These are phyloP conservation scores for Drosophila persimilis DNA, from an alignment of 1,140 invertebrate genomes.

Conservation along the genomic window DNA sequence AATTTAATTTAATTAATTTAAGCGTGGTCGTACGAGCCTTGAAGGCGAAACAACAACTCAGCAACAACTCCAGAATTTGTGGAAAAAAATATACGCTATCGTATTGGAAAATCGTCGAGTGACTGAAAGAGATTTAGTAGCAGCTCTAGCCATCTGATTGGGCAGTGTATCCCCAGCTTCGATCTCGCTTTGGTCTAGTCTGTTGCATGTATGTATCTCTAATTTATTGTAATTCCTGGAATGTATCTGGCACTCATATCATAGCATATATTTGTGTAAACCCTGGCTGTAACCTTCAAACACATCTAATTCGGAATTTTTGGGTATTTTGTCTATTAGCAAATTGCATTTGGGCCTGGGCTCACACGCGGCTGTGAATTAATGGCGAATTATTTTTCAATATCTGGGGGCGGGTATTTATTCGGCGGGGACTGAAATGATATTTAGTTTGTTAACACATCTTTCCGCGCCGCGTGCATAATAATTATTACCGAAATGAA, in stretches of 20 bases:
- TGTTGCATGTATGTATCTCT: conserved; percentile 22
- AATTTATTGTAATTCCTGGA: conserved; percentile 38
- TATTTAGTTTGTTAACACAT: conserved; percentile 49
- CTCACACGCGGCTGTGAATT: conserved; percentile 22
- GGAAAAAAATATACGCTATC: no score
- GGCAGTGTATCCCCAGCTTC: no score
- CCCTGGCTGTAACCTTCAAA: conserved; percentile 26
- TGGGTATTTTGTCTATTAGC: conserved; percentile 33
- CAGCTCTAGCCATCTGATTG: no score
- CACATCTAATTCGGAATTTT: conserved; percentile 48
- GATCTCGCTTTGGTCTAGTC: no score
- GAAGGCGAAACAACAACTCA: no score
- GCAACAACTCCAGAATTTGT: no score
- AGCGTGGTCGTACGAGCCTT: no score
- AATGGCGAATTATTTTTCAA: conserved; percentile 30
- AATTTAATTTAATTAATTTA: no score
- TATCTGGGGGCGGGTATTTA: neutral
- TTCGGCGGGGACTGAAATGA: conserved; percentile 14
- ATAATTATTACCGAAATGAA: conserved; percentile 30
- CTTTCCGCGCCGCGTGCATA: conserved; percentile 11
- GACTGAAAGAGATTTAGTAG: no score
- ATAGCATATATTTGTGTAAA: neutral
- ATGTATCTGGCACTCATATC: conserved; percentile 12
- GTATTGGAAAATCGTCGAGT: no score
- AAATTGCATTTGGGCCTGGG: conserved; percentile 43